Conservation (phyloP, 2,797 vertebrate species). For the Argya squamiceps region DNA sequence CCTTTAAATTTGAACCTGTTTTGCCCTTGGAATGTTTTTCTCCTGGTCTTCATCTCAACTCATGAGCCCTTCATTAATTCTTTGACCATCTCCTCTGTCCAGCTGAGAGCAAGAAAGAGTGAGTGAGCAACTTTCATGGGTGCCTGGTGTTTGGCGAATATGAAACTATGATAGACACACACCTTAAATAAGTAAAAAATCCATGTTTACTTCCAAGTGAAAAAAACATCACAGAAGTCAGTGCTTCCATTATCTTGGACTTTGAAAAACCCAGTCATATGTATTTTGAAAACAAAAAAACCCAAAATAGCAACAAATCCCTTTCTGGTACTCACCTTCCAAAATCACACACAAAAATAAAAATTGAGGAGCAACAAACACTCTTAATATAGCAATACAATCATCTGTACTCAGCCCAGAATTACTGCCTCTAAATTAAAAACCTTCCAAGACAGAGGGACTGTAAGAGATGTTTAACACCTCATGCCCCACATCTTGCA, state of each 20-base stretch:
- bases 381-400: not conserved
- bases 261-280: not conserved
- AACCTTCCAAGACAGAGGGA: not conserved
- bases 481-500: too few relatives aligned
- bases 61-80: rapidly evolving
- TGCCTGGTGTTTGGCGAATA: not conserved
- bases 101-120: not conserved
- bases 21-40: not conserved
- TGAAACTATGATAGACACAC: rapidly evolving
- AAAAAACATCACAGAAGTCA: not conserved
- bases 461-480: not conserved
- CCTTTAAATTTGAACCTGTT: not conserved
- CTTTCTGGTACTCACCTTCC: not conserved
- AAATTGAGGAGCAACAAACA: rapidly evolving
- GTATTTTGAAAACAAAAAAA: not conserved
- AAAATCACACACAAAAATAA: not conserved
- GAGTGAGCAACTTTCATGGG: not conserved
- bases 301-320: not conserved
- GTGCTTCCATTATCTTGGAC: not conserved
- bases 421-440: not conserved
- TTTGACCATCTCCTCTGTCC: not conserved
- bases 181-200: not conserved
- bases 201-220: not conserved
- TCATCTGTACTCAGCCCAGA: not conserved
- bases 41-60: not conserved